phyloP scores from a whole-genome alignment of 92 coral and sea anemone species.

The Actinostola sp. region DNA sequence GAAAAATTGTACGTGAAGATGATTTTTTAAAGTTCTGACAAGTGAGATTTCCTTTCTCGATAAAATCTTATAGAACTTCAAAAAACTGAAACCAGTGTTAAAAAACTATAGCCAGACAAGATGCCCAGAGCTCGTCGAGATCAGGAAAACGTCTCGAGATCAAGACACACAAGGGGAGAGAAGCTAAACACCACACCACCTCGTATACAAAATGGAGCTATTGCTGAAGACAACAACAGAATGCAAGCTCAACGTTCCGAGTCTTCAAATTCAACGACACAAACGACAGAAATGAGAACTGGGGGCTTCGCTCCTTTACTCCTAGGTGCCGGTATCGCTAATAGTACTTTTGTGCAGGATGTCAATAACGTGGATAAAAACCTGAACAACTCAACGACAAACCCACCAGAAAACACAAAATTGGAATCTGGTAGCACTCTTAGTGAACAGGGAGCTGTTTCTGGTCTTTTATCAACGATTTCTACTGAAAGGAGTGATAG shows the following conservation, averaged over 20 bases:
- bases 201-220: not conserved
- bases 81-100: not conserved
- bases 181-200: constrained; percentile 11
- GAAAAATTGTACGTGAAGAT: not conserved
- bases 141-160: not conserved
- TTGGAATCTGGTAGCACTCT: not conserved
- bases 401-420: not conserved
- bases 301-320: not conserved
- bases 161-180: not conserved
- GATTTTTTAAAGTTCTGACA: not conserved
- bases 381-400: not conserved
- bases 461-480: not conserved
- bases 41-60: too few relatives aligned
- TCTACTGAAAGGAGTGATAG: not conserved
- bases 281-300: not conserved
- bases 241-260: not conserved
- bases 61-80: not conserved
- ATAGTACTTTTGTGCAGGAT: not conserved
- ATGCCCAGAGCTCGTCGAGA: constrained; percentile 25
- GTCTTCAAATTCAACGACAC: not conserved
- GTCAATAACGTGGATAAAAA: not conserved
- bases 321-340: constrained; percentile 5
- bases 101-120: not conserved
- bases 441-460: not conserved
- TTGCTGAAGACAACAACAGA: not conserved